phyloP scores from a whole-genome alignment of 2,113 vertebrate genomes.

The Takifugu bimaculatus region DNA sequence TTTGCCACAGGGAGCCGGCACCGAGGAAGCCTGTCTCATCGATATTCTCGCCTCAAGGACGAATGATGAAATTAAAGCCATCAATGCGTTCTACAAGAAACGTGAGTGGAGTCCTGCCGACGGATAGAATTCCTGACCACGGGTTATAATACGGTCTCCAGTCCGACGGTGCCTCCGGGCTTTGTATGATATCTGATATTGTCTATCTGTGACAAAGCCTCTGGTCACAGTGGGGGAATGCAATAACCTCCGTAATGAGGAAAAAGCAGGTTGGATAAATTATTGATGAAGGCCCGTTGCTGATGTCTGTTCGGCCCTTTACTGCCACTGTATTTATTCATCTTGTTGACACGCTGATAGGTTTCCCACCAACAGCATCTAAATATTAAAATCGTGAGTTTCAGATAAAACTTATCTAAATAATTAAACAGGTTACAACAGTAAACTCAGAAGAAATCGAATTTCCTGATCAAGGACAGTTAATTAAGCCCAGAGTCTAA shows the following conservation, averaged over 20 bases:
- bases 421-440: neutral
- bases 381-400: neutral
- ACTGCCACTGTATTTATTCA: slow-evolving; percentile 13
- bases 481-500: too few relatives aligned
- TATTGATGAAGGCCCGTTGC: neutral
- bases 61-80: slow-evolving; percentile 75
- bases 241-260: slow-evolving; percentile 12
- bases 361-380: neutral
- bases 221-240: slow-evolving; percentile 15
- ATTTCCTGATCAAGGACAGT: too few relatives aligned
- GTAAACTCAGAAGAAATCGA: too few relatives aligned
- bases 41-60: slow-evolving; percentile 92
- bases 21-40: slow-evolving; percentile 90
- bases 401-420: neutral
- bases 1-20: slow-evolving; percentile 84
- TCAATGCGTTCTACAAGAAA: slow-evolving; percentile 76
- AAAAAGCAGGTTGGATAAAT: too few relatives aligned
- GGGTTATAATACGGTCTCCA: neutral
- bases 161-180: neutral
- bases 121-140: slow-evolving; percentile 1
- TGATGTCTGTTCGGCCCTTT: slow-evolving; percentile 9
- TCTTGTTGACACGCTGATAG: slow-evolving; percentile 1
- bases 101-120: slow-evolving; percentile 61
- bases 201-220: slow-evolving; percentile 7
- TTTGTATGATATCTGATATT: slow-evolving; percentile 35